A percentile compares a stretch with the other conserved stretches of the same genome.
Evolutionary conservation across 2,797 vertebrate genomes (phyloP).

Genomic region (Macroramphosus scolopax): DNA sequence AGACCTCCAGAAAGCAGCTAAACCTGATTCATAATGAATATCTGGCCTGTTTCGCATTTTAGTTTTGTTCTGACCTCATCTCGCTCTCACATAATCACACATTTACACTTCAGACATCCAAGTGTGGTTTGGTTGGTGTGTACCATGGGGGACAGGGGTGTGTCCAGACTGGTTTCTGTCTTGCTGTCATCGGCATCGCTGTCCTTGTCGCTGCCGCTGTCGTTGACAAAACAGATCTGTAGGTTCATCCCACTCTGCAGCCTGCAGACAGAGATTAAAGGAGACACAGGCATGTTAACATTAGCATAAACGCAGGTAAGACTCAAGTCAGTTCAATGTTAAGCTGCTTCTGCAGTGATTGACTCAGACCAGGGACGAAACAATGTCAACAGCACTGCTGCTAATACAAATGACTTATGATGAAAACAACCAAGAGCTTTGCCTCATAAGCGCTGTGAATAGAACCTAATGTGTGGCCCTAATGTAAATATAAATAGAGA

Average conservation of each 20-base stretch:
- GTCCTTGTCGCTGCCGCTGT: slow-evolving; percentile 97
- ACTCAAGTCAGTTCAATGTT: slow-evolving; percentile 14
- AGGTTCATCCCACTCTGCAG: slow-evolving; percentile 98
- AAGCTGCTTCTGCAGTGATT: too few relatives aligned
- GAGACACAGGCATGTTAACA: slow-evolving; percentile 9
- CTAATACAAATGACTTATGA: slow-evolving; percentile 14
- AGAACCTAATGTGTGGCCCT: too few relatives aligned
- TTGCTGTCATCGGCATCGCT: slow-evolving; percentile 97
- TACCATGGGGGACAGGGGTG: too few relatives aligned
- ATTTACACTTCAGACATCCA: slow-evolving; percentile 1
- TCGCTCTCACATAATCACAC: too few relatives aligned
- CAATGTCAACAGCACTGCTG: slow-evolving; percentile 7
- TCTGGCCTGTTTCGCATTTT: slow-evolving; percentile 6
- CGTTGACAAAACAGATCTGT: slow-evolving; percentile 98
- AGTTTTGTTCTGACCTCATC: slow-evolving; percentile 16
- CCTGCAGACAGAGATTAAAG: slow-evolving; percentile 67
- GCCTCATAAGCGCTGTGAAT: too few relatives aligned
- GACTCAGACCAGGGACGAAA: slow-evolving; percentile 21
- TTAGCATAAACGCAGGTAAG: slow-evolving; percentile 15
- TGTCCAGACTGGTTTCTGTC: slow-evolving; percentile 97
- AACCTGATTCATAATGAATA: slow-evolving; percentile 21
- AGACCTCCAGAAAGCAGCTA: slow-evolving; percentile 18
- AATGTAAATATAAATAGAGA: too few relatives aligned
- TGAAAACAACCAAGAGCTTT: slow-evolving; percentile 9
- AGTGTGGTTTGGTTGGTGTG: too few relatives aligned